Conservation (phyloP, 1,140 invertebrate genomes). For the Apis laboriosa region DNA sequence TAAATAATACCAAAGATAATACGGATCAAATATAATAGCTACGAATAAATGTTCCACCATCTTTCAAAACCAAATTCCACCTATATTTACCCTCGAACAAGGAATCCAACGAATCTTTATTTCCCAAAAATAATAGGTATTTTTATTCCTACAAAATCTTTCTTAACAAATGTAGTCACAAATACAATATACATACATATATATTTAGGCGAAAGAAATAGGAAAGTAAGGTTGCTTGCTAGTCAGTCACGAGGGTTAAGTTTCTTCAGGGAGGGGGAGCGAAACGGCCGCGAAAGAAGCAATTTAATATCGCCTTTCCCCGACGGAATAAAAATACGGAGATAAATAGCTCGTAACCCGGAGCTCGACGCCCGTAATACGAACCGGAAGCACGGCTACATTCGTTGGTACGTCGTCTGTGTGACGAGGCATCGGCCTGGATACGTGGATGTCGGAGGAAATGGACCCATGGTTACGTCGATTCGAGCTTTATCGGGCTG, state of each 20-base stretch:
- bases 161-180: not conserved
- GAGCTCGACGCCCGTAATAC: not conserved
- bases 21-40: too few relatives aligned
- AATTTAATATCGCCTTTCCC: slow-evolving; percentile 72
- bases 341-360: slow-evolving; percentile 71
- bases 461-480: not conserved
- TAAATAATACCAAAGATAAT: too few relatives aligned
- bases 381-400: slow-evolving; percentile 18
- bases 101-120: not conserved
- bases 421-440: not conserved
- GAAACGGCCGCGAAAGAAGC: slow-evolving; percentile 58
- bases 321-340: slow-evolving; percentile 73
- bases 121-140: not conserved
- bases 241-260: not conserved
- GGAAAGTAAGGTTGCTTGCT: slow-evolving; percentile 3
- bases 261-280: not conserved
- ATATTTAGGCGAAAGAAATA: not conserved
- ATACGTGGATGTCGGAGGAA: not conserved
- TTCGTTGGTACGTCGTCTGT: slow-evolving; percentile 2
- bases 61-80: too few relatives aligned
- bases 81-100: not conserved
- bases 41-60: too few relatives aligned
- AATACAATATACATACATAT: too few relatives aligned
- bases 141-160: not conserved
- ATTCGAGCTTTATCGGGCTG: slow-evolving; percentile 6